A percentile compares a stretch with the other conserved stretches of the same genome.
phyloP scores from a whole-genome alignment of 1,140 invertebrate genomes.

The Argopecten irradians region DNA sequence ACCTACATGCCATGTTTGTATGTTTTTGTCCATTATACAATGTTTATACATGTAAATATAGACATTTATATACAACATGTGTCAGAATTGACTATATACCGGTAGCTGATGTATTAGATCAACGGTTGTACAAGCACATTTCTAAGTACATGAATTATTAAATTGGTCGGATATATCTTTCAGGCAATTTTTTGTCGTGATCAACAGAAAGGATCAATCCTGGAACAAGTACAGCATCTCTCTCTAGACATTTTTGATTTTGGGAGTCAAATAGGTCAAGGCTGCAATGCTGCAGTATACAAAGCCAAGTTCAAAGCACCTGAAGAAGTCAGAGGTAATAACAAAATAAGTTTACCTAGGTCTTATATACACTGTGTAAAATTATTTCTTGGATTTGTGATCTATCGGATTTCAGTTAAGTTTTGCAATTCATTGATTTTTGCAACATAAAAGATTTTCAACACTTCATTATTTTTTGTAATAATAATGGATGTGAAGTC shows the following conservation, averaged over 20 bases:
- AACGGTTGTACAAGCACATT: too few species aligned
- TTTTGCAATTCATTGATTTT: too few species aligned
- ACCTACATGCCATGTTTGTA: too few species aligned
- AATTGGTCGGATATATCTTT: neutral
- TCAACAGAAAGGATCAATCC: neutral
- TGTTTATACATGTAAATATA: too few species aligned
- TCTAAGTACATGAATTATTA: too few species aligned
- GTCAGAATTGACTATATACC: too few species aligned
- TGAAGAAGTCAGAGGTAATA: neutral
- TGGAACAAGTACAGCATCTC: constrained; percentile 35
- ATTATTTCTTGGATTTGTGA: neutral
- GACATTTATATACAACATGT: too few species aligned
- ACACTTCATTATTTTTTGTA: too few species aligned
- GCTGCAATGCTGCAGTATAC: constrained; percentile 90
- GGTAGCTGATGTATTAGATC: too few species aligned
- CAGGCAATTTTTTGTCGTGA: constrained; percentile 29
- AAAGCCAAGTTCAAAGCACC: constrained; percentile 78
- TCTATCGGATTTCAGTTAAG: neutral
- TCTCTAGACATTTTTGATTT: constrained; percentile 83
- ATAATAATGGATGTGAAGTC: too few species aligned
- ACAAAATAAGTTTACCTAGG: neutral
- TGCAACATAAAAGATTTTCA: too few species aligned
- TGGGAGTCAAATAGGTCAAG: constrained; percentile 86
- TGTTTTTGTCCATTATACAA: too few species aligned
- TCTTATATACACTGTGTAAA: neutral